phyloP scores from a whole-genome alignment of 2,888 invertebrate species.

The Lepas anatifera region DNA sequence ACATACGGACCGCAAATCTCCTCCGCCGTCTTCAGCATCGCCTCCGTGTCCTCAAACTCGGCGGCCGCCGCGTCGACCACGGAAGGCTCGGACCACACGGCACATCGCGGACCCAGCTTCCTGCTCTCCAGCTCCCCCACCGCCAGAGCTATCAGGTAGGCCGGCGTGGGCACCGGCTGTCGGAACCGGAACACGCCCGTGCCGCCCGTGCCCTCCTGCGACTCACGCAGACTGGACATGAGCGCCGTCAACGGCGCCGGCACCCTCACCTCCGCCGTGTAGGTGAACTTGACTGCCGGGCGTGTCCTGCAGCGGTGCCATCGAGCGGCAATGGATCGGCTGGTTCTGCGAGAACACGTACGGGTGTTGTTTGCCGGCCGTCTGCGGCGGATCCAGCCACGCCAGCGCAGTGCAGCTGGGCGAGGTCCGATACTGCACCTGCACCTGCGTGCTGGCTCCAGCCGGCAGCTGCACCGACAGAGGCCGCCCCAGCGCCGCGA shows the following conservation, averaged over 20 bases:
- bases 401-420: constrained; percentile 66
- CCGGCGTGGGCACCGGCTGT: constrained; percentile 71
- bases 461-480: constrained; percentile 44
- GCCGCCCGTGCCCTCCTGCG: not conserved
- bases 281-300: constrained; percentile 79
- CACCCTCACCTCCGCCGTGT: constrained; percentile 54
- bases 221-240: constrained; percentile 66
- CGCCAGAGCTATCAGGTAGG: constrained; percentile 80
- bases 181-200: constrained; percentile 25
- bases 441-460: constrained; percentile 30
- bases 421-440: constrained; percentile 47
- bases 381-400: constrained; percentile 78
- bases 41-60: constrained; percentile 80
- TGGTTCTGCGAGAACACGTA: constrained; percentile 45
- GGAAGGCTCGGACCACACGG: constrained; percentile 82
- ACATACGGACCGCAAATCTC: constrained; percentile 74
- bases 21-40: constrained; percentile 68
- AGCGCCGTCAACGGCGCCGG: constrained; percentile 62
- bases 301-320: constrained; percentile 40
- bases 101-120: constrained; percentile 61
- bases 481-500: constrained; percentile 34
- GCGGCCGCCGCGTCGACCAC: constrained; percentile 67
- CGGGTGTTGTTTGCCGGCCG: constrained; percentile 71
- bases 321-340: not conserved
- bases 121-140: constrained; percentile 66